Base-by-base conservation (phyloP, 2,888 invertebrate species). In the Sinohyriopsis cumingii region DNA sequence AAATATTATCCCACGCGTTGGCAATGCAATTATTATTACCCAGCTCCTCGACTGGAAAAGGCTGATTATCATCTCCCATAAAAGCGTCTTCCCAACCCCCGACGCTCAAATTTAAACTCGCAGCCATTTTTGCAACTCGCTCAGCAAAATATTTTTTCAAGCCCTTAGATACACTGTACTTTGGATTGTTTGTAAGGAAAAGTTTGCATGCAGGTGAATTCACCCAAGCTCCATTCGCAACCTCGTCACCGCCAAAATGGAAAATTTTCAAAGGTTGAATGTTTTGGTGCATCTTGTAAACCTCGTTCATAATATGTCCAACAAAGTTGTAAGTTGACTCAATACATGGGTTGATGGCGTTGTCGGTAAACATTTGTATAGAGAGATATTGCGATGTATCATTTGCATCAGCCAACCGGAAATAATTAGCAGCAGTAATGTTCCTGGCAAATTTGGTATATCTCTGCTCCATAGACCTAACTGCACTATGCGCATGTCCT, bases 1-100 rank as follows among this genome's bases (percentile, higher is more conserved):
- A 87, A 5, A 84, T 77, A 67, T 85, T 88, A 63, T 82, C 73
- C 86, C 87, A 88, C 4, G 85, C 80, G 73, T 84, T 80, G 5
- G 76, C 80, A 45, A 73, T 81, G 18, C 86, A 79, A 7, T 83
- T 67, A 12, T 73, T 67, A 61, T 67, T 81, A 45, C 59, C 57
- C 24, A 82, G 67, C n/a, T 55, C 55, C n/a, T 20, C 22, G 7
- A 65, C 55, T 57, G 67, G 57, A 54, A 53, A 63, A 7, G 77
- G 68, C 1, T 59, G 53, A 25, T 25, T 55, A 5, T 69, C 61
- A n/a, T 70, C 71, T 12, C 70, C 73, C 66, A 81, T 79, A 9
- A 78, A 65, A 22, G 84, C 86, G 63, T 86, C 86, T 71, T 86
- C 85, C 86, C 86, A 86, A 7, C 69, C 77, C 1, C 77, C 81